Conservation (phyloP, 2,888 invertebrate species). For the Hyles lineata region DNA sequence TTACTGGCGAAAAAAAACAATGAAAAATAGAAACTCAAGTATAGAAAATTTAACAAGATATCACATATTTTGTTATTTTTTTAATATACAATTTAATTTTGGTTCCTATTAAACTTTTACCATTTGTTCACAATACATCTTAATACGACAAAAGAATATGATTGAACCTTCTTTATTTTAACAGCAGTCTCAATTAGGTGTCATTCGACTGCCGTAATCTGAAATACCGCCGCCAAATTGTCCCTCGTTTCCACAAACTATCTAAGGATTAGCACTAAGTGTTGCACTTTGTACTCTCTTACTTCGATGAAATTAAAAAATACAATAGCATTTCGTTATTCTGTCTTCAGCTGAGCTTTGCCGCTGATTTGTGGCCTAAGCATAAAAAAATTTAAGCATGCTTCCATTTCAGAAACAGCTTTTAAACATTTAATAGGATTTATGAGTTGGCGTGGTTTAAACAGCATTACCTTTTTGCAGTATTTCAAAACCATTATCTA, state of each 20-base stretch:
- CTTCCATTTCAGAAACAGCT: slow-evolving; percentile 15
- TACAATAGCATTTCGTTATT: not conserved
- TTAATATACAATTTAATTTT: no score
- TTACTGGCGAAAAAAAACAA: no score
- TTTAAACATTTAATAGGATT: slow-evolving; percentile 24
- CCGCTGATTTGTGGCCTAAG: slow-evolving; percentile 6
- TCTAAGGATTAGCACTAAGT: not conserved
- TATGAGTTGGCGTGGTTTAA: slow-evolving; percentile 15
- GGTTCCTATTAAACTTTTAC: no score
- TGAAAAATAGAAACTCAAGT: no score
- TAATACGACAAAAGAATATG: no score
- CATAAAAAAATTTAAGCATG: slow-evolving; percentile 12
- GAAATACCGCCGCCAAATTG: no score
- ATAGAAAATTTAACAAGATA: no score
- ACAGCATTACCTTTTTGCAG: slow-evolving; percentile 2
- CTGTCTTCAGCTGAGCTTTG: slow-evolving; percentile 5
- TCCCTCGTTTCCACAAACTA: not conserved
- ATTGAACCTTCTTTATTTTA: no score
- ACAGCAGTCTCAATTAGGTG: no score
- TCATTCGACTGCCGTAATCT: no score
- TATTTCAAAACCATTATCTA: slow-evolving; percentile 6
- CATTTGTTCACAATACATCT: no score
- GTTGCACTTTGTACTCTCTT: not conserved
- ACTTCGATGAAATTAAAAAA: not conserved
- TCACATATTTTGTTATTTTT: no score